Conservation (phyloP, 2,888 invertebrate species). For the Pristionchus maxplancki region DNA sequence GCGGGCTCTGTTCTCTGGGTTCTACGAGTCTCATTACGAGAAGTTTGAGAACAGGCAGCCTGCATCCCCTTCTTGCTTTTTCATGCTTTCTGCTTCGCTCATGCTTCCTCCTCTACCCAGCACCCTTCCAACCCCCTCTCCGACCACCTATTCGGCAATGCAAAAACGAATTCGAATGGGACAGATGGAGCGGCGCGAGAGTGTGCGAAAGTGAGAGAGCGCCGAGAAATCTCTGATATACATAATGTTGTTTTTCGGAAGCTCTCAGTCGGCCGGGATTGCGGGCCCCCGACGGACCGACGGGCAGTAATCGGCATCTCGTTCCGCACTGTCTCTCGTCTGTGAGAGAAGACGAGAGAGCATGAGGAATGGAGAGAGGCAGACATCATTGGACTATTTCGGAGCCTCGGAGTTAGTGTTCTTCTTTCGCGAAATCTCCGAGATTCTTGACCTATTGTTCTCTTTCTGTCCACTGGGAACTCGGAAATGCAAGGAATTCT, state of each 20-base stretch:
- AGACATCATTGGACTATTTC: neutral
- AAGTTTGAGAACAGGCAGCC: neutral
- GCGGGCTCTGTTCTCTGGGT: too few relatives aligned
- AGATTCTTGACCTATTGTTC: too few relatives aligned
- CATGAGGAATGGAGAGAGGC: neutral
- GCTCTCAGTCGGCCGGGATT: neutral
- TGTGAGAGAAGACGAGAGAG: neutral
- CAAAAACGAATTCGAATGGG: slow-evolving; percentile 39
- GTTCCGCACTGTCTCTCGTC: neutral
- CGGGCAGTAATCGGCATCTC: neutral
- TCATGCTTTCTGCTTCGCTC: neutral
- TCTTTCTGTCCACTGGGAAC: neutral
- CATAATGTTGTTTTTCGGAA: slow-evolving; percentile 46
- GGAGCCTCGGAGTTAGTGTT: neutral
- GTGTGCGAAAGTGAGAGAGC: neutral
- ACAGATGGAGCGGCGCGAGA: neutral
- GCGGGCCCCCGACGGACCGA: neutral
- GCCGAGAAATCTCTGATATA: slow-evolving; percentile 39
- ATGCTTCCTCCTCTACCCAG: neutral
- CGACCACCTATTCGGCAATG: slow-evolving; percentile 28
- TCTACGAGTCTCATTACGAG: too few relatives aligned
- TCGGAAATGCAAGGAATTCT: neutral
- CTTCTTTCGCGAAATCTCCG: neutral
- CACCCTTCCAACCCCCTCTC: neutral
- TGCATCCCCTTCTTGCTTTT: too few relatives aligned